Conservation (phyloP, 1,140 invertebrate genomes). For the Drosophila simulans region DNA sequence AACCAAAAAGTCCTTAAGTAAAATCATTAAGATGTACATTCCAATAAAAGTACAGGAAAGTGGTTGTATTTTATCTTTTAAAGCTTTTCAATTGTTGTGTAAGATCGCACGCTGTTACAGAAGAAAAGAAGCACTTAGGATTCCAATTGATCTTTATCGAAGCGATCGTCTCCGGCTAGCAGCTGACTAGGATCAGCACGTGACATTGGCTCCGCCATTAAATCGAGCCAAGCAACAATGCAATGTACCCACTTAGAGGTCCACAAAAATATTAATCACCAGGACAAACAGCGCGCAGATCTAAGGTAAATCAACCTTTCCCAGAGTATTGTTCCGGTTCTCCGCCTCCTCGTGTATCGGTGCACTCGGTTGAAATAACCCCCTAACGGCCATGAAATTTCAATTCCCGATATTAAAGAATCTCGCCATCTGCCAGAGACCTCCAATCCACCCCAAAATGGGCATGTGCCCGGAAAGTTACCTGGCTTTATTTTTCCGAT, state of each 20-base stretch:
- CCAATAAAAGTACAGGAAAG: too few relatives aligned
- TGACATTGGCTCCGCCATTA: constrained; percentile 45
- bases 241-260: constrained; percentile 31
- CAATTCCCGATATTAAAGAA: constrained; percentile 43
- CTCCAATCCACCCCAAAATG: constrained; percentile 53
- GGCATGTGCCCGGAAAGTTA: constrained; percentile 65
- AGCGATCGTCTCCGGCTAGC: constrained; percentile 11
- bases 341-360: constrained; percentile 40
- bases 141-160: constrained; percentile 26
- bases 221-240: constrained; percentile 24
- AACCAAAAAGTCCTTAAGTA: background rate
- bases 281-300: constrained; percentile 51
- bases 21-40: background rate
- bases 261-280: constrained; percentile 61
- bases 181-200: constrained; percentile 43
- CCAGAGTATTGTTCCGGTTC: constrained; percentile 43
- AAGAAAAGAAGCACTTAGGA: constrained; percentile 17
- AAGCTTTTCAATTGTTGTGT: background rate
- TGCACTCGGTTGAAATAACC: constrained; percentile 52
- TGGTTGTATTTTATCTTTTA: too few relatives aligned
- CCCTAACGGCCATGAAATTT: constrained; percentile 70
- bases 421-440: constrained; percentile 51
- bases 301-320: constrained; percentile 66
- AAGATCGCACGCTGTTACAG: background rate
- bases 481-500: constrained; percentile 38